A percentile compares a stretch with the other conserved stretches of the same genome.
Conservation (phyloP, 2,797 vertebrate species). For the Nannoperca obscura region DNA sequence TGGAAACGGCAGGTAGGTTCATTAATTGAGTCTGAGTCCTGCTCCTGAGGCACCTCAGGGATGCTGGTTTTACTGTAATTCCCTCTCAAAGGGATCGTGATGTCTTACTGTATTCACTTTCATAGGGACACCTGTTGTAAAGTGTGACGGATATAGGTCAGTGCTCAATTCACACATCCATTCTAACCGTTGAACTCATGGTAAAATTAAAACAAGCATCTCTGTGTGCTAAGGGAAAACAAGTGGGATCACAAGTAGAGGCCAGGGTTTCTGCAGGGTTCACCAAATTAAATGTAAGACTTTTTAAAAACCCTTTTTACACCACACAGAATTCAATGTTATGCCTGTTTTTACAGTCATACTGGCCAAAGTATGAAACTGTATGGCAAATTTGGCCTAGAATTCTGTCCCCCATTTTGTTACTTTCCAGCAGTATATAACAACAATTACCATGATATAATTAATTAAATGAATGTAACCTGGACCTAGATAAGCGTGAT, state of each 20-base stretch:
- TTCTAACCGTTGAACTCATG: slow-evolving; percentile 66
- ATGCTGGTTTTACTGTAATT: slow-evolving; percentile 75
- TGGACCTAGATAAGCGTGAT: neutral
- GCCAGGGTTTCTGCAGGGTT: slow-evolving; percentile 61
- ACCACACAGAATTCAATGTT: neutral
- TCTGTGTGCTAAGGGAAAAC: slow-evolving; percentile 77
- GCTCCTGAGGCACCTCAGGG: slow-evolving; percentile 81
- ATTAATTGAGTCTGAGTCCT: slow-evolving; percentile 70
- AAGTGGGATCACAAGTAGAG: slow-evolving; percentile 40
- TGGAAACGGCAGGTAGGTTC: slow-evolving; percentile 95
- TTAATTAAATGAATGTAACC: neutral
- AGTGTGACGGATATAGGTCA: slow-evolving; percentile 78
- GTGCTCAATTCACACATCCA: slow-evolving; percentile 76
- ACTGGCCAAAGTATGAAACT: neutral
- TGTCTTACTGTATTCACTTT: slow-evolving; percentile 77
- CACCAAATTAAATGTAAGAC: neutral
- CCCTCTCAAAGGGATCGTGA: slow-evolving; percentile 66
- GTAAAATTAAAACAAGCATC: slow-evolving; percentile 81
- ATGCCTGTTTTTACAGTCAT: neutral
- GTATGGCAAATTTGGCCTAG: neutral
- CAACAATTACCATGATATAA: neutral
- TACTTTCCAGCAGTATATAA: neutral
- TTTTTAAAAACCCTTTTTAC: neutral
- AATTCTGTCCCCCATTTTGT: neutral
- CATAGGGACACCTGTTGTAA: slow-evolving; percentile 75